Base-by-base conservation (phyloP, 2,113 vertebrate genomes). In the Ammodytes dubius region DNA sequence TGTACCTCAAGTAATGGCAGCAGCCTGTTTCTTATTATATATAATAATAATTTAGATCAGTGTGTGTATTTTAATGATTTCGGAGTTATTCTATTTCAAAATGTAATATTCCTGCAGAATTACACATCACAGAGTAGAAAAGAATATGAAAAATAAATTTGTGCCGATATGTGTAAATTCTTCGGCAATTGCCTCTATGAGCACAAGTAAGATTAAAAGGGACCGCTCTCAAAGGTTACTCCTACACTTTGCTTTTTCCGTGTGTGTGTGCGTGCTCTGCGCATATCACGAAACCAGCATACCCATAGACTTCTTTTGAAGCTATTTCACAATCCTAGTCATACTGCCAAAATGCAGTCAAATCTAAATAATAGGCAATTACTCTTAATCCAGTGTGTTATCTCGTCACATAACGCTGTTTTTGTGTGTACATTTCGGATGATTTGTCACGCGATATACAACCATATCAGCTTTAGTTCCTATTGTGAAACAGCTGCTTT, bases 401-500 rank as follows among this genome's bases (percentile, higher is more conserved):
- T 52, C 70, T 72, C 35, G 9, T 59, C 52, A 61, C 9, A 39
- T 19, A 74, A 73, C 35, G 8, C 52, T 27, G 35, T 46, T 56
- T 19, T 61, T 65, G 43, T 3, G 15, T 53, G 10, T 58, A n/a
- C 15, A 12, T 65, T 68, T 70, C 1, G 1, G 50, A 63, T 71
- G 59, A 85, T 79, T 82, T 66, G 45, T 60, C 59, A 61, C 56
- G 43, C 40, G 45, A 65, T 27, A 69, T 45, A 39, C 15, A 46
- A 27, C 47, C 45, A 45, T 72, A 59, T 84, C 64, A 5, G 17
- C 53, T 53, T 35, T 45, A 74, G 39, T 45, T 64, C 39, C 74
- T 43, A 46, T 80, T 85, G 77, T 61, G 77, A 89, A 79, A 88
- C 87, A 87, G 82, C 73, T 88, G 81, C n/a, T 81, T 90, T 88